phyloP scores from a whole-genome alignment of 2,113 vertebrate genomes.

The Cinclus cinclus region DNA sequence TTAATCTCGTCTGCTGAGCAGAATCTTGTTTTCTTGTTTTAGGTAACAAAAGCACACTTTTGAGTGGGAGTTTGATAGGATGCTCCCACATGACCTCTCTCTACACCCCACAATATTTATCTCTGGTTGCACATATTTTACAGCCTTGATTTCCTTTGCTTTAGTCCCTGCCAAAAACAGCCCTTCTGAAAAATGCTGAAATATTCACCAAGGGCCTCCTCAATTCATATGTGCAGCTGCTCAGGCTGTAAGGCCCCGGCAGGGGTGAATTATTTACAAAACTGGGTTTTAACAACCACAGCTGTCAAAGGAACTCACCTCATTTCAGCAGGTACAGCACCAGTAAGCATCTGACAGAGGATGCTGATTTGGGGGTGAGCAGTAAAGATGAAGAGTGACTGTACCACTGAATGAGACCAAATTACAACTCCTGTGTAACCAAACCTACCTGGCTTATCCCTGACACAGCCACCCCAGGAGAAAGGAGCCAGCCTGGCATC shows the following conservation, averaged over 20 bases:
- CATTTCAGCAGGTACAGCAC: not conserved
- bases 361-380: not conserved
- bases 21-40: not conserved
- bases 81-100: not conserved
- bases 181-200: not conserved
- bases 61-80: not conserved
- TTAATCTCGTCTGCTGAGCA: not conserved
- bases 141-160: not conserved
- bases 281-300: not conserved
- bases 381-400: not conserved
- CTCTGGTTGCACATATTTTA: not conserved
- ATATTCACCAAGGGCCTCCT: not conserved
- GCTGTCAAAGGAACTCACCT: not conserved
- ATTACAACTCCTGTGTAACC: not conserved
- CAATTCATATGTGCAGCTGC: not conserved
- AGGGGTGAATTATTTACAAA: not conserved
- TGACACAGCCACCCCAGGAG: fast-evolving
- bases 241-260: not conserved
- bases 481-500: not conserved
- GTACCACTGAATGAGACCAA: not conserved
- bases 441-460: not conserved
- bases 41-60: not conserved
- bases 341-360: not conserved
- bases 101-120: not conserved
- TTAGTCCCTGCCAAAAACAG: not conserved